These are phyloP conservation scores for Teleogryllus oceanicus DNA, from an alignment of 2,888 invertebrate species.

Conservation along the genomic window DNA sequence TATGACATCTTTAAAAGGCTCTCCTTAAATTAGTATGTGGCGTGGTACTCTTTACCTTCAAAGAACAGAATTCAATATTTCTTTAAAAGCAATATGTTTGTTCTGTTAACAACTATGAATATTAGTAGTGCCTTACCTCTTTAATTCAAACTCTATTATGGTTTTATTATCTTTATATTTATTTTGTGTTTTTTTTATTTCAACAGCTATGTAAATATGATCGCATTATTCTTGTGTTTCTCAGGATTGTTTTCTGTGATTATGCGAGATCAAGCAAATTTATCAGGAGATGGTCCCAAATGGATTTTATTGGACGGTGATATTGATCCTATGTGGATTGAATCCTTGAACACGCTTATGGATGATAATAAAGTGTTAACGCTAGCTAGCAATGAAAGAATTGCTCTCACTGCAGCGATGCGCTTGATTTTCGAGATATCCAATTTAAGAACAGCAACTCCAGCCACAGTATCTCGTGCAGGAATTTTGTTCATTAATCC, in stretches of 20 bases:
- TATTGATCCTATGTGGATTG: constrained; percentile 98
- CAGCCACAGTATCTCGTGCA: constrained; percentile 91
- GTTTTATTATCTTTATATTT: no score
- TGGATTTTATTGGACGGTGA: constrained; percentile 96
- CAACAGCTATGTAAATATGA: no score
- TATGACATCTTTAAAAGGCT: no score
- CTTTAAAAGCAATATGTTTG: no score
- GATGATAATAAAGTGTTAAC: constrained; percentile 95
- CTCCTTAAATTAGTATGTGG: no score
- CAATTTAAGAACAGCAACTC: constrained; percentile 84
- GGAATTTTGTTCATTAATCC: constrained; percentile 93
- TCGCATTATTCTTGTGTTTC: background rate
- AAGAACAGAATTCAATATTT: no score
- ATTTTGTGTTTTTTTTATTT: no score
- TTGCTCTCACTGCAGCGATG: constrained; percentile 85
- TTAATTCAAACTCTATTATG: no score
- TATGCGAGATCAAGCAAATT: constrained; percentile 90
- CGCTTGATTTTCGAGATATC: constrained; percentile 91
- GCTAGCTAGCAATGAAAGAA: constrained; percentile 89
- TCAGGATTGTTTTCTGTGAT: constrained; percentile 86
- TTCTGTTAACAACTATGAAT: no score
- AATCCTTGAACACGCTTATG: constrained; percentile 94
- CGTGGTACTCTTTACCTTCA: no score
- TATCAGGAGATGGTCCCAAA: constrained; percentile 79
- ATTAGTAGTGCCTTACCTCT: no score